These are phyloP conservation scores for Stenolophus ochropezus DNA, from an alignment of 2,888 invertebrate species.

Conservation along the genomic window DNA sequence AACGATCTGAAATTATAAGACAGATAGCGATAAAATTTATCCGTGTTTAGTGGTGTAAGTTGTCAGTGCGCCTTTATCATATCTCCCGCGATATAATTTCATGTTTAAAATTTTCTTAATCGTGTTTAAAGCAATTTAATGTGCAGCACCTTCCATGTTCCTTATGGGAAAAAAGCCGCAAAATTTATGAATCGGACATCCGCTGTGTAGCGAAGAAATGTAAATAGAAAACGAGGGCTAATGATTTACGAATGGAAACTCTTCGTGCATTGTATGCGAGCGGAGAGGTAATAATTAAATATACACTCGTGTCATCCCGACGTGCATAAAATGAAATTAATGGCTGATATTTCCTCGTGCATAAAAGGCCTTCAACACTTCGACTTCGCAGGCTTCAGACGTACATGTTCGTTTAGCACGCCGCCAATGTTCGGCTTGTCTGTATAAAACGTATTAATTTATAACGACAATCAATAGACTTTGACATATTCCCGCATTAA, in stretches of 20 bases:
- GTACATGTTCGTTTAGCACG: constrained; percentile 32
- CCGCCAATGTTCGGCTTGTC: constrained; percentile 25
- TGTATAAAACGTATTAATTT: constrained; percentile 44
- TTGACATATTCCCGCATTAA: constrained; percentile 43
- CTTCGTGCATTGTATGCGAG: constrained; percentile 49
- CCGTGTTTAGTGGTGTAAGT: constrained; percentile 27
- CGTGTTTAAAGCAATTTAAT: constrained; percentile 39
- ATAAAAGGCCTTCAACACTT: constrained; percentile 57
- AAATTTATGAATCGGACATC: constrained; percentile 51
- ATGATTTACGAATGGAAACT: constrained; percentile 56
- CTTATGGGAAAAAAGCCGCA: constrained; percentile 1
- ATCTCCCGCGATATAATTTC: constrained; percentile 41
- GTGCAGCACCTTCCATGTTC: constrained; percentile 32
- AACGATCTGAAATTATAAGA: constrained; percentile 19
- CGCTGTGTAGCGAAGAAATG: constrained; percentile 30
- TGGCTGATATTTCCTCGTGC: constrained; percentile 56
- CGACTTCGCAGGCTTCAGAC: constrained; percentile 9
- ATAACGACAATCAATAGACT: constrained; percentile 45
- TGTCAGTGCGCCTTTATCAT: constrained; percentile 27
- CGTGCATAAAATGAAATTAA: constrained; percentile 56
- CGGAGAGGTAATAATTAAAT: constrained; percentile 55
- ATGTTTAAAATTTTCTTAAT: constrained; percentile 41
- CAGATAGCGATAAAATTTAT: constrained; percentile 3
- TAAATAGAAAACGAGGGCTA: constrained; percentile 48
- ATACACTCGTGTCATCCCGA: constrained; percentile 47